Conservation (phyloP, 2,888 invertebrate species). For the Xylophagus ater region DNA sequence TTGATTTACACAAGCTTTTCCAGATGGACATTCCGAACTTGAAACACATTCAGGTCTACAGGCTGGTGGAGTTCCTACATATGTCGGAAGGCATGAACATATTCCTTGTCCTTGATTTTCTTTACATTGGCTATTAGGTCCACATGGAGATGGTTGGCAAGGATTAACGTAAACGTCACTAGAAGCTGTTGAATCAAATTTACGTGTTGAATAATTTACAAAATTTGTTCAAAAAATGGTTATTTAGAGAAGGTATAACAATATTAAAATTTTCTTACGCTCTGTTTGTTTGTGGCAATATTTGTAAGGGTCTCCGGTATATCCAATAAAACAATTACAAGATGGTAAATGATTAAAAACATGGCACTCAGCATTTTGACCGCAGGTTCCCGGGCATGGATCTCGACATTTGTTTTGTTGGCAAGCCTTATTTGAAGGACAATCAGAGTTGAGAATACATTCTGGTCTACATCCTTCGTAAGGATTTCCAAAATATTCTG, state of each 20-base stretch:
- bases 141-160: conserved; percentile 60
- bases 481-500: conserved; percentile 52
- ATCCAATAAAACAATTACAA: conserved; percentile 55
- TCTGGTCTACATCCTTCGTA: conserved; percentile 66
- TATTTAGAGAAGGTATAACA: no score
- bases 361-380: conserved; percentile 58
- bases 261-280: no score
- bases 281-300: conserved; percentile 46
- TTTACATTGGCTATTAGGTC: conserved; percentile 56
- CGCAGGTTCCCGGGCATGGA: conserved; percentile 69
- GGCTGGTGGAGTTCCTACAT: conserved; percentile 55
- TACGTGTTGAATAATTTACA: no score
- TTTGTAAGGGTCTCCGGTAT: conserved; percentile 60
- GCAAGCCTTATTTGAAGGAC: conserved; percentile 60
- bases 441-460: conserved; percentile 69
- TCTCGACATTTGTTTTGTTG: conserved; percentile 64
- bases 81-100: conserved; percentile 52
- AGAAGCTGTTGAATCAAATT: background rate
- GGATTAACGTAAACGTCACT: conserved; percentile 40
- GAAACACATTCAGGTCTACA: conserved; percentile 61
- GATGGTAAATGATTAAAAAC: conserved; percentile 64
- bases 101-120: conserved; percentile 48
- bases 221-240: no score
- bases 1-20: conserved; percentile 56
- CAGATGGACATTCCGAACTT: conserved; percentile 55